These are phyloP conservation scores for Odontamblyopus lacepedii DNA, from an alignment of 2,797 vertebrate species.

Conservation along the genomic window DNA sequence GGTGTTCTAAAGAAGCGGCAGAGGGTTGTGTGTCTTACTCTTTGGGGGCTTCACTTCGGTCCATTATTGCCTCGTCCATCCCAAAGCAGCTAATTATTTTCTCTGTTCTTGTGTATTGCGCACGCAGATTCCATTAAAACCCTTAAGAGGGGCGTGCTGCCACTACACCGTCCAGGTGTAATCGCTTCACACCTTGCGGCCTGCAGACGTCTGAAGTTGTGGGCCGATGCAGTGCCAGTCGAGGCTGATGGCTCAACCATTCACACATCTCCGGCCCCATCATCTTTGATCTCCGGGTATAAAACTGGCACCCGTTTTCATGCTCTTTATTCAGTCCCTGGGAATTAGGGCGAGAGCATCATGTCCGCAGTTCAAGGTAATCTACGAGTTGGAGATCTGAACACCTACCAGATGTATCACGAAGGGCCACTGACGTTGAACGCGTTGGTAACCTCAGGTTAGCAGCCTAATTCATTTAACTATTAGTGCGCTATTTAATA, in stretches of 20 bases:
- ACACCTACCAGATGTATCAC: slow-evolving; percentile 68
- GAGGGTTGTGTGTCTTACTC: slow-evolving; percentile 40
- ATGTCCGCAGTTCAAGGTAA: slow-evolving; percentile 74
- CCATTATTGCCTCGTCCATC: slow-evolving; percentile 61
- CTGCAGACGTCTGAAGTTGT: slow-evolving; percentile 71
- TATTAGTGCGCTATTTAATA: neutral
- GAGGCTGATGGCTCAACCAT: slow-evolving; percentile 60
- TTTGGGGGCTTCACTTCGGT: slow-evolving; percentile 55
- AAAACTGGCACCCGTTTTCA: slow-evolving; percentile 49
- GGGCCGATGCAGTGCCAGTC: slow-evolving; percentile 69
- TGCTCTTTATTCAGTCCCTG: slow-evolving; percentile 32
- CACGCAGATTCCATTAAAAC: slow-evolving; percentile 73
- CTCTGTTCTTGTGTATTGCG: slow-evolving; percentile 80
- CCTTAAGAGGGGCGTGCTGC: slow-evolving; percentile 51
- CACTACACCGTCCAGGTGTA: slow-evolving; percentile 61
- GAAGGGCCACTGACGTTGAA: slow-evolving; percentile 57
- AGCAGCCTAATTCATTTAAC: slow-evolving; percentile 13
- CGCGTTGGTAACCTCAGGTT: slow-evolving; percentile 66
- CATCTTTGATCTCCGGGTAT: slow-evolving; percentile 77
- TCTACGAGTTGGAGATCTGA: slow-evolving; percentile 60
- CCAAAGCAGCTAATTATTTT: slow-evolving; percentile 76
- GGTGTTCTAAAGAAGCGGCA: slow-evolving; percentile 40
- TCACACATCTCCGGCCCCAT: slow-evolving; percentile 62
- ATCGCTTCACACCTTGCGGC: slow-evolving; percentile 69
- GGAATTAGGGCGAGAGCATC: slow-evolving; percentile 23